These are phyloP conservation scores for Trachymyrmex cornetzi DNA, from an alignment of 1,140 invertebrate species.

Conservation along the genomic window DNA sequence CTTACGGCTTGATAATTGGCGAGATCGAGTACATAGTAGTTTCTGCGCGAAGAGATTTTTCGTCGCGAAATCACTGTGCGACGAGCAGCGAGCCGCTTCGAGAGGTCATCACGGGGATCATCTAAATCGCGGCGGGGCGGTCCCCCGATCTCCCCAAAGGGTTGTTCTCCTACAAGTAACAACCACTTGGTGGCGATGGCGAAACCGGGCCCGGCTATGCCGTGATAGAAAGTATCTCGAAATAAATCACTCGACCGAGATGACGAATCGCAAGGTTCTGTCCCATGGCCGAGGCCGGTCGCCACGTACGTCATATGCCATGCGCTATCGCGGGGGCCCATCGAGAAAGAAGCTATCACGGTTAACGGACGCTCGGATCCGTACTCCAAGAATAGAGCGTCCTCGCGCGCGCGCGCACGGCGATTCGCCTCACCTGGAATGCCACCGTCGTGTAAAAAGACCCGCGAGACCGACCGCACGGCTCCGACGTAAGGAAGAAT, in stretches of 20 bases:
- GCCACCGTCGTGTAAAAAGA: conserved; percentile 72
- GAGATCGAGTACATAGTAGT: conserved; percentile 19
- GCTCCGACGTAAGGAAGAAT: conserved; percentile 45
- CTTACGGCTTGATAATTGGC: conserved; percentile 12
- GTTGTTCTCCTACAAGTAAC: conserved; percentile 31
- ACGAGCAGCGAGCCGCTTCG: not conserved
- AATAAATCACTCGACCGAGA: conserved; percentile 48
- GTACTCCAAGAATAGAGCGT: conserved; percentile 83
- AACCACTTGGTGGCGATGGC: conserved; percentile 10
- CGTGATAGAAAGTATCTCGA: conserved; percentile 53
- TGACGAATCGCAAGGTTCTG: conserved; percentile 49
- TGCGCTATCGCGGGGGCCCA: conserved; percentile 61
- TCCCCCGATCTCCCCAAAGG: not conserved
- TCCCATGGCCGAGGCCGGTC: conserved; percentile 43
- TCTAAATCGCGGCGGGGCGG: conserved; percentile 43
- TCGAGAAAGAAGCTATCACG: conserved; percentile 78
- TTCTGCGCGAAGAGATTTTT: conserved; percentile 17
- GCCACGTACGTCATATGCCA: conserved; percentile 2
- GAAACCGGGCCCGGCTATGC: conserved; percentile 4
- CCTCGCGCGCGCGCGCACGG: conserved; percentile 73
- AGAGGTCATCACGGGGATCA: conserved; percentile 45
- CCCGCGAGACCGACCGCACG: conserved; percentile 57
- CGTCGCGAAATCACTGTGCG: conserved; percentile 25
- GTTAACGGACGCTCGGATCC: conserved; percentile 79
- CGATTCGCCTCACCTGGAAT: conserved; percentile 81